Conservation (phyloP, 2,888 invertebrate genomes). For the Galerucella pusilla region DNA sequence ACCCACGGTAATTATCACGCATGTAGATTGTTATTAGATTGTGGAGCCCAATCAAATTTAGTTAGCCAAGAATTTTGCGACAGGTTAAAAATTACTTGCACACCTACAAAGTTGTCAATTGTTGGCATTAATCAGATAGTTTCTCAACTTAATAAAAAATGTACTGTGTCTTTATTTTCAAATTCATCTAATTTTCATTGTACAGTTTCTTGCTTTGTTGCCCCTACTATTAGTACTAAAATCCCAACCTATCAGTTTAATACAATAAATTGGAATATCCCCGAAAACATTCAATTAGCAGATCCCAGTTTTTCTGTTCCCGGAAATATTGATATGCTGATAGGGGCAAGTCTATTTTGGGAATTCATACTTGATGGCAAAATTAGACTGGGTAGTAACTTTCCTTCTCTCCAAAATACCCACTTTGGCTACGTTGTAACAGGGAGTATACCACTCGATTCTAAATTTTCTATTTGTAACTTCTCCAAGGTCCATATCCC, state of each 20-base stretch:
- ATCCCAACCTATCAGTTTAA: conserved; percentile 6
- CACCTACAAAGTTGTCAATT: conserved; percentile 13
- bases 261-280: conserved; percentile 5
- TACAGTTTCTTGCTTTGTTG: conserved; percentile 1
- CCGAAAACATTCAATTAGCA: neutral
- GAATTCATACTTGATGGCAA: neutral
- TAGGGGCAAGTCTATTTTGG: neutral
- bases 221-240: conserved; percentile 8
- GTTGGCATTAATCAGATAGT: conserved; percentile 13
- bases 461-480: neutral
- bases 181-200: neutral
- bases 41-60: conserved; percentile 19
- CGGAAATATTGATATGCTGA: neutral
- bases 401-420: conserved; percentile 8
- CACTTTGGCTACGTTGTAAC: conserved; percentile 5
- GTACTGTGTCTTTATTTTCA: conserved; percentile 13
- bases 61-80: conserved; percentile 3
- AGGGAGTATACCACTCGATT: neutral
- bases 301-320: neutral
- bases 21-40: conserved; percentile 10
- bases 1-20: neutral
- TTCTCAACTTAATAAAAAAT: conserved; percentile 11
- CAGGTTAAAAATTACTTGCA: neutral
- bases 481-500: neutral
- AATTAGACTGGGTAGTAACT: neutral